Conservation (phyloP, 2,888 invertebrate genomes). For the Oxycera nigricornis region DNA sequence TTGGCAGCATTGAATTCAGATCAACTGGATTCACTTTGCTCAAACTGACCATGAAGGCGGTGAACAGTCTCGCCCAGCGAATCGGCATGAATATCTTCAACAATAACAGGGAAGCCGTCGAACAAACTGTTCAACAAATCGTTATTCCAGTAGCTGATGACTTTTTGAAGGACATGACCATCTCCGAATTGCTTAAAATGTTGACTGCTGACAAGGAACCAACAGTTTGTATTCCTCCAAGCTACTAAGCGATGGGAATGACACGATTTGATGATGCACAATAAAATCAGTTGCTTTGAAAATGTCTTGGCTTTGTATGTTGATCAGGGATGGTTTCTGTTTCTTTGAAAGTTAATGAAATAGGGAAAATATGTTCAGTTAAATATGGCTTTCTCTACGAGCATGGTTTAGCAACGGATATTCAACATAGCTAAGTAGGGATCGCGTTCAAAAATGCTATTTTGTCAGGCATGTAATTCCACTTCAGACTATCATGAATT, state of each 20-base stretch:
- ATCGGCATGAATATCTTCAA: slow-evolving; percentile 19
- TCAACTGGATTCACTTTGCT: slow-evolving; percentile 20
- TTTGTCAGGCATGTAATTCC: too few relatives aligned
- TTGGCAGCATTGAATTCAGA: neutral
- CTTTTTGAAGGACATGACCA: slow-evolving; percentile 21
- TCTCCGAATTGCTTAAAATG: slow-evolving; percentile 23
- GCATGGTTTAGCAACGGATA: too few relatives aligned
- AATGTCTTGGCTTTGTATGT: too few relatives aligned
- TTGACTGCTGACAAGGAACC: slow-evolving; percentile 33
- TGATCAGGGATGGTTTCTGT: too few relatives aligned
- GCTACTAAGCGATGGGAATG: neutral
- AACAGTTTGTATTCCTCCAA: slow-evolving; percentile 21
- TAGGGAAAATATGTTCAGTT: too few relatives aligned
- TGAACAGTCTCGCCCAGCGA: slow-evolving; percentile 1
- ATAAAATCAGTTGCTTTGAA: too few relatives aligned
- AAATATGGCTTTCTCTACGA: too few relatives aligned
- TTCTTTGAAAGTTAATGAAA: too few relatives aligned
- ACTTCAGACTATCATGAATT: too few relatives aligned
- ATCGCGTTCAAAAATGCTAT: too few relatives aligned
- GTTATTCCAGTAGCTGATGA: slow-evolving; percentile 31
- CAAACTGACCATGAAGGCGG: slow-evolving; percentile 11
- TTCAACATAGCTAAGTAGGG: too few relatives aligned
- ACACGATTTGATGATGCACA: neutral
- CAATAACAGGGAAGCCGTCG: slow-evolving; percentile 12
- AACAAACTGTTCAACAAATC: slow-evolving; percentile 12